Evolutionary conservation across 2,888 invertebrate genomes (phyloP), one percentile per base, ranked within the genome.

Genomic region (Harpagoxenus sublaevis): DNA sequence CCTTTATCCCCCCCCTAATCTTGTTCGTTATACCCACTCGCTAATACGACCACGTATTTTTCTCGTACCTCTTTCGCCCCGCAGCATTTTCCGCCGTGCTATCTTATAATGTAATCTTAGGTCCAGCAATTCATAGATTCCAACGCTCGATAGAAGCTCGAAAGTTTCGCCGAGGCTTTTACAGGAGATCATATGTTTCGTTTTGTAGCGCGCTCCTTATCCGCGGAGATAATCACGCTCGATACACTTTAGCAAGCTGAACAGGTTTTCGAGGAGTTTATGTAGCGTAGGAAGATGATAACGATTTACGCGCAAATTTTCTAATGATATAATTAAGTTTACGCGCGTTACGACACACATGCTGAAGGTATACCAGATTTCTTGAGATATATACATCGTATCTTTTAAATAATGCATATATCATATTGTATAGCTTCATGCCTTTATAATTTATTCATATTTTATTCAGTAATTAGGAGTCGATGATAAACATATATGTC

Each of bases 121-220:
- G 83, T 86, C 82, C 87, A 65, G 81, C 89, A 86, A 88, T 90
- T 90, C 90, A 84, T 86, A 89, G 89, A 89, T 89, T 86, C 89
- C 57, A 79, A 79, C 60, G 83, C 63, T 78, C 84, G 90, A 90
- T 88, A 90, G 53, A 83, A 74, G 84, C 86, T 88, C 81, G 84
- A 86, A 87, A 89, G 79, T 89, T 89, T 88, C 81, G 73, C 79
- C 45, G 78, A 51, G 48, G 66, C 75, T 63, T 71, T 81, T 28
- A 28, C 85, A 48, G 74, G 65, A 79, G 85, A 88, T 89, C 86
- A 70, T 70, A 66, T 31, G 73, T 57, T 81, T 45, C 75, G 75
- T 75, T 82, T 82, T 77, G 75, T 45, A 42, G 63, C 63, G 45
- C 77, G 55, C 48, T 28, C 48, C 48, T 81, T 81, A 81, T 81